A percentile compares a stretch with the other conserved stretches of the same genome.
These are phyloP conservation scores for Falco rusticolus DNA, from an alignment of 2,797 vertebrate species.

Conservation along the genomic window DNA sequence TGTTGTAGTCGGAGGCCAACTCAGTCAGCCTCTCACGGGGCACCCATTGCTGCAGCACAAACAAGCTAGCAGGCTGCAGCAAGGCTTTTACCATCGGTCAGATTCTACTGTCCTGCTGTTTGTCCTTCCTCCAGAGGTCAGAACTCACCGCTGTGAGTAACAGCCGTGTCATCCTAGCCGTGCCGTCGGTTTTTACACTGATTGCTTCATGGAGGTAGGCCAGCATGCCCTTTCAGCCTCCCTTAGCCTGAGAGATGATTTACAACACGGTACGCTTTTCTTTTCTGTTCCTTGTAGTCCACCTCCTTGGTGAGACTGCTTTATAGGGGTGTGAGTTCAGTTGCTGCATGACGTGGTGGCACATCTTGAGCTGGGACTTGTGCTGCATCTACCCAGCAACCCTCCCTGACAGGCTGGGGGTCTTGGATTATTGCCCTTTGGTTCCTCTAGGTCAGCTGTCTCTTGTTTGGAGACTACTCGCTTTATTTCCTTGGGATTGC, in stretches of 20 bases:
- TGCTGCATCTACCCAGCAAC: neutral
- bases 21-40: too few relatives aligned
- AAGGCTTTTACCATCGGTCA: too few relatives aligned
- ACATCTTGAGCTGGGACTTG: neutral
- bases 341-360: neutral
- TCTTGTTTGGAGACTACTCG: too few relatives aligned
- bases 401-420: neutral
- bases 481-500: neutral
- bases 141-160: too few relatives aligned
- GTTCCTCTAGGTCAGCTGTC: neutral
- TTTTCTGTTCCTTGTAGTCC: neutral
- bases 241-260: neutral
- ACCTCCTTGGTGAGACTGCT: neutral
- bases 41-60: too few relatives aligned
- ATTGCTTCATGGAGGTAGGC: neutral
- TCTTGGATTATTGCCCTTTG: neutral
- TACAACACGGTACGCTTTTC: neutral
- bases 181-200: accelerated
- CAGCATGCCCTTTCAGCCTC: neutral
- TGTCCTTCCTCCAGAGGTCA: too few relatives aligned
- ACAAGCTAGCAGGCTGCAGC: too few relatives aligned
- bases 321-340: neutral
- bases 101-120: too few relatives aligned
- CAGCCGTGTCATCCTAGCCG: neutral
- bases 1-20: too few relatives aligned